Percentiles rank a stretch among this genome's conserved stretches.
Evolutionary conservation across 2,113 vertebrate genomes (phyloP).

Genomic region (Tyrannus savana): DNA sequence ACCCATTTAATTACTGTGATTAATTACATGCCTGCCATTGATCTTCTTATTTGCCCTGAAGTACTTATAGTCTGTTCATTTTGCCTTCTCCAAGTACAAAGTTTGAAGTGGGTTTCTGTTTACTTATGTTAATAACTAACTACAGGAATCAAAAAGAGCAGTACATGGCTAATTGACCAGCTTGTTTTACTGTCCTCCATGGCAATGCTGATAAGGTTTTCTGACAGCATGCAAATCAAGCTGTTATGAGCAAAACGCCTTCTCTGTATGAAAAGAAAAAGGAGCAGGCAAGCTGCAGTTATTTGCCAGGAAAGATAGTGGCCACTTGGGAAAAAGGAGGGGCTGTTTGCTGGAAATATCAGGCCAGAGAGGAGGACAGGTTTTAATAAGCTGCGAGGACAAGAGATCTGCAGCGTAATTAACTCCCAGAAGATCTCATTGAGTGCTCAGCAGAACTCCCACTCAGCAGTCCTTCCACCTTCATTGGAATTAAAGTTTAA

Average conservation of each 20-base stretch:
- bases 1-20: constrained; percentile 53
- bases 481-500: constrained; percentile 62
- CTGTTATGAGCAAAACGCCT: background rate
- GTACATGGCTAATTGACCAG: constrained; percentile 32
- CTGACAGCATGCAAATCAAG: constrained; percentile 41
- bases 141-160: constrained; percentile 28
- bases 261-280: background rate
- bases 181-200: constrained; percentile 34
- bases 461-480: constrained; percentile 28
- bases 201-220: constrained; percentile 10
- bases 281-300: background rate
- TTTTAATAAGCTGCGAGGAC: constrained; percentile 32
- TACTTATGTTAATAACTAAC: constrained; percentile 55
- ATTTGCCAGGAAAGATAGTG: background rate
- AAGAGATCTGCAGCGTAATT: constrained; percentile 55
- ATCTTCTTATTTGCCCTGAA: constrained; percentile 30
- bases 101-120: constrained; percentile 56
- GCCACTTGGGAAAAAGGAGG: background rate
- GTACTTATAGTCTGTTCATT: constrained; percentile 56
- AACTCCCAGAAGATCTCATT: constrained; percentile 49
- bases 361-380: background rate
- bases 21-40: constrained; percentile 44
- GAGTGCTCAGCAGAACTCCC: background rate
- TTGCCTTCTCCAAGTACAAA: constrained; percentile 52
- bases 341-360: constrained; percentile 34